A percentile compares a stretch with the other conserved stretches of the same genome.
phyloP scores from a whole-genome alignment of 2,113 vertebrate genomes.

The Enhydra lutris region DNA sequence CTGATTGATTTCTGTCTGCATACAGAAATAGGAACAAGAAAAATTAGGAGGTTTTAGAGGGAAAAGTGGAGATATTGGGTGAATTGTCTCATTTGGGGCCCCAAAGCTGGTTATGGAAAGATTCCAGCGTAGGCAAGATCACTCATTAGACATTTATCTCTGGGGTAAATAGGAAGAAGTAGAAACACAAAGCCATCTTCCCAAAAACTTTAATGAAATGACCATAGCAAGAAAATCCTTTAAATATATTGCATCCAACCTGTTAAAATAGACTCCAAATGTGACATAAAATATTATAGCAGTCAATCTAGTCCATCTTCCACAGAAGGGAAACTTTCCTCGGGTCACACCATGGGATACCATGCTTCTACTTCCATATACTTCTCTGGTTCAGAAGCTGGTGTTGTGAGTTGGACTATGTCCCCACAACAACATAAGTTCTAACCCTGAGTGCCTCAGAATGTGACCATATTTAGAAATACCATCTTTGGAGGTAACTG shows the following conservation, averaged over 20 bases:
- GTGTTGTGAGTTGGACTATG: too few relatives aligned
- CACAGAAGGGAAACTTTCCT: background rate
- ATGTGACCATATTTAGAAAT: background rate
- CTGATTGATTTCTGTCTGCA: background rate
- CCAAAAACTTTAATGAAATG: background rate
- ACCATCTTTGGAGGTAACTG: background rate
- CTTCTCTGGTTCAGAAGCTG: background rate
- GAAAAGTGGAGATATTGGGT: background rate
- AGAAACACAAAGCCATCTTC: background rate
- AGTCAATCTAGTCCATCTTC: background rate
- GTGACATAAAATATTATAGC: background rate
- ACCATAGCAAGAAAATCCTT: background rate
- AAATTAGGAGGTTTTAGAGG: background rate
- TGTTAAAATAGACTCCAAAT: background rate
- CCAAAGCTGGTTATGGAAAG: background rate
- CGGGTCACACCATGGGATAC: rapidly evolving
- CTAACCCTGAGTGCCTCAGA: background rate
- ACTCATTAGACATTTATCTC: background rate
- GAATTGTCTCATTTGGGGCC: rapidly evolving
- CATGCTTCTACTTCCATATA: background rate
- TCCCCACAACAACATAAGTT: background rate
- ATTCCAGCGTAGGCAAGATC: background rate
- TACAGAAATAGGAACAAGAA: background rate
- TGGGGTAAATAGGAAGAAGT: background rate
- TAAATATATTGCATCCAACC: background rate